phyloP scores from a whole-genome alignment of 2,113 vertebrate species.

The Leiothrix lutea region DNA sequence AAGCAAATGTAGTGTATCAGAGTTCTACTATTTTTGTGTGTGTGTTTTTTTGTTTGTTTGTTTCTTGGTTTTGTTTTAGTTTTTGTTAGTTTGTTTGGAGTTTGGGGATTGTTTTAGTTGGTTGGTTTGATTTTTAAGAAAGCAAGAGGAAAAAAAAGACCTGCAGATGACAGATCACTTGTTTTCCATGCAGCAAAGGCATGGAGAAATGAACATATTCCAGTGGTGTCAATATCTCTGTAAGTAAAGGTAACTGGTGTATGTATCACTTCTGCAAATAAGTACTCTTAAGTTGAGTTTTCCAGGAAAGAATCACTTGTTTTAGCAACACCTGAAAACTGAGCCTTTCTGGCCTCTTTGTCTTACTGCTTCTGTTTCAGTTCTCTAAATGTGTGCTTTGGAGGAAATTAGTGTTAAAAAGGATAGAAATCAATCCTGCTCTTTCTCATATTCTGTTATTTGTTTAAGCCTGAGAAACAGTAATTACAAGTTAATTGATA shows the following conservation, averaged over 20 bases:
- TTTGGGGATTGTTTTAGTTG: neutral
- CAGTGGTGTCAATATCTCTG: neutral
- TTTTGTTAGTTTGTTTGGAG: neutral
- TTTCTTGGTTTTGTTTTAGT: no score
- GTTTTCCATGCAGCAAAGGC: neutral
- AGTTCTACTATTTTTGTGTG: neutral
- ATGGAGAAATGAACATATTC: neutral
- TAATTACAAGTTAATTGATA: neutral
- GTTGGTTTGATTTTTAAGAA: neutral
- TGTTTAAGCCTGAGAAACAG: neutral
- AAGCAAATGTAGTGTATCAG: neutral
- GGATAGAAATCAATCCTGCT: neutral
- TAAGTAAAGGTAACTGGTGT: neutral
- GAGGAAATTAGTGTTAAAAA: neutral
- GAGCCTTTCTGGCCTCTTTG: neutral
- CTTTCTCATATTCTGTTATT: neutral
- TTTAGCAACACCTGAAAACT: neutral
- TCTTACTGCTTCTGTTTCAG: neutral
- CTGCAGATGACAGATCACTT: neutral
- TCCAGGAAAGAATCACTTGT: neutral
- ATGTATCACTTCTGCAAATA: neutral
- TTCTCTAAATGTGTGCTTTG: neutral
- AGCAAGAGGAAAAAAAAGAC: accelerated
- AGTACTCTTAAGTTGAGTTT: neutral
- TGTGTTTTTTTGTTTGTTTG: neutral